A percentile compares a stretch with the other conserved stretches of the same genome.
These are phyloP conservation scores for Sitophilus oryzae DNA, from an alignment of 1,140 invertebrate species.

Conservation along the genomic window DNA sequence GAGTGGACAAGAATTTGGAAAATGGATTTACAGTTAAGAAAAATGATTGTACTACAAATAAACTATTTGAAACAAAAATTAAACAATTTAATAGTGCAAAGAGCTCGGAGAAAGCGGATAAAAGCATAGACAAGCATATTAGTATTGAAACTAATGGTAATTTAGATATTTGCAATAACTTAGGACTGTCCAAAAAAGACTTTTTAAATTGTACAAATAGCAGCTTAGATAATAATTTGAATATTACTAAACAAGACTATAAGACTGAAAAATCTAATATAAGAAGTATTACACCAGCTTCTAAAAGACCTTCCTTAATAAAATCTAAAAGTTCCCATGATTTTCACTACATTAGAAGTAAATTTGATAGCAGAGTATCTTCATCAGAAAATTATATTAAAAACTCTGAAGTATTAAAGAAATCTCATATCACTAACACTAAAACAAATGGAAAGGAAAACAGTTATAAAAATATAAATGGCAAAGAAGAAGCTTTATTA, in stretches of 20 bases:
- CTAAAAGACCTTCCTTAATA: conserved; percentile 19
- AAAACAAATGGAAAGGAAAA: background rate
- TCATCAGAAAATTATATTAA: too few relatives aligned
- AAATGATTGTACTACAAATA: conserved; percentile 30
- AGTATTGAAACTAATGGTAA: too few relatives aligned
- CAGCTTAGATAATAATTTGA: background rate
- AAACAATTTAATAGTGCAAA: conserved; percentile 34
- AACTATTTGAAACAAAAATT: conserved; percentile 34
- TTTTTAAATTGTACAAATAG: too few relatives aligned
- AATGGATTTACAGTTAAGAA: conserved; percentile 36
- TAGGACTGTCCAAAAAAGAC: too few relatives aligned
- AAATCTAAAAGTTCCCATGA: conserved; percentile 35
- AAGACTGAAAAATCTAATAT: background rate
- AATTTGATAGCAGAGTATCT: conserved; percentile 18
- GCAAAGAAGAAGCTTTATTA: conserved; percentile 1
- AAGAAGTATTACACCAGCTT: background rate
- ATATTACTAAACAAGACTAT: conserved; percentile 1
- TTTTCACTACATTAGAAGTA: conserved; percentile 30
- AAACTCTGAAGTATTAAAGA: too few relatives aligned
- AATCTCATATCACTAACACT: background rate
- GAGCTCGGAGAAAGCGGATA: conserved; percentile 26
- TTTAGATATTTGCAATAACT: too few relatives aligned
- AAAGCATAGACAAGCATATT: too few relatives aligned
- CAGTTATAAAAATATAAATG: conserved; percentile 9
- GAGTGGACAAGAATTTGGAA: conserved; percentile 50